phyloP scores from a whole-genome alignment of 2,888 invertebrate species.

The Agrotis clavis region DNA sequence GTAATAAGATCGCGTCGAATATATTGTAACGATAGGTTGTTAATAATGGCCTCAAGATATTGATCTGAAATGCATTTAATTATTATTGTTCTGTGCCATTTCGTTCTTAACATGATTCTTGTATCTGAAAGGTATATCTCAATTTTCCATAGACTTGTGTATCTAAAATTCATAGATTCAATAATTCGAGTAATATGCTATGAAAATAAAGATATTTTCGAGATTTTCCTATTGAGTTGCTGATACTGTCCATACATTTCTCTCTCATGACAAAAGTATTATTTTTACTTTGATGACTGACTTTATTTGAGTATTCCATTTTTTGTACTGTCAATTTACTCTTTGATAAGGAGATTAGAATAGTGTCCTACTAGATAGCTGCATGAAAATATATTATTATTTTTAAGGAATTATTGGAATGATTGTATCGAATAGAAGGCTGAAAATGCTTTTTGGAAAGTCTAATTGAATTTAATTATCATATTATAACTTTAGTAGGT shows the following conservation, averaged over 20 bases:
- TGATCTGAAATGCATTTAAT: slow-evolving; percentile 65
- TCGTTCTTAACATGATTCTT: slow-evolving; percentile 28
- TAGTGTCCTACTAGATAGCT: slow-evolving; percentile 57
- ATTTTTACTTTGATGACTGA: slow-evolving; percentile 64
- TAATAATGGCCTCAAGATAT: slow-evolving; percentile 58
- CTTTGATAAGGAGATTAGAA: slow-evolving; percentile 44
- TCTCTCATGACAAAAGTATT: slow-evolving; percentile 62
- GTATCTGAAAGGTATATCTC: slow-evolving; percentile 12
- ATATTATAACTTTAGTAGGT: slow-evolving; percentile 67
- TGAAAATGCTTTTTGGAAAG: slow-evolving; percentile 61
- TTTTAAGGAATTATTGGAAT: slow-evolving; percentile 64
- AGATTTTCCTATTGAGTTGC: slow-evolving; percentile 27
- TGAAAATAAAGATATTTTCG: slow-evolving; percentile 2
- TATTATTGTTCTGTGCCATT: slow-evolving; percentile 67
- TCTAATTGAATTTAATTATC: slow-evolving; percentile 62
- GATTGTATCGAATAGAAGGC: slow-evolving; percentile 71
- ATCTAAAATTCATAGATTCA: slow-evolving; percentile 16
- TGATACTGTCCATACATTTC: slow-evolving; percentile 23
- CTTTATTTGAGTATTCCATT: slow-evolving; percentile 60
- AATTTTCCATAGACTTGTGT: slow-evolving; percentile 5
- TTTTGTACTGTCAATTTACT: slow-evolving; percentile 61
- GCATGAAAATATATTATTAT: slow-evolving; percentile 63
- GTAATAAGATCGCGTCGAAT: slow-evolving; percentile 33
- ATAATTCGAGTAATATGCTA: background rate
- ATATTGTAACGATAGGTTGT: slow-evolving; percentile 55